A percentile compares a stretch with the other conserved stretches of the same genome.
phyloP scores from a whole-genome alignment of 2,113 vertebrate genomes.

The Prolemur simus region DNA sequence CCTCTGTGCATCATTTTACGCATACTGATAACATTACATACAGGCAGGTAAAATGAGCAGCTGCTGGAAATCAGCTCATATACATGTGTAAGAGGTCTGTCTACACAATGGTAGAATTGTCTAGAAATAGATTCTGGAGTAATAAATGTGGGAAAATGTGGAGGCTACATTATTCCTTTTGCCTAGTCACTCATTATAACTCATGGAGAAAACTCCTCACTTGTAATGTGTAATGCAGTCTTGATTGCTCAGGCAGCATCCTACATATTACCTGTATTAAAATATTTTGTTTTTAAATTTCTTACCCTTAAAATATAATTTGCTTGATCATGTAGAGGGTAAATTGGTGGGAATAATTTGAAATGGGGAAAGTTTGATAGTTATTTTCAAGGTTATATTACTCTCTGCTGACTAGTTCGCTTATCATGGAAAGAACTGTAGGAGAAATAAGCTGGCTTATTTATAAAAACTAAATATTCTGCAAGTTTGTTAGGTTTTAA shows the following conservation, averaged over 20 bases:
- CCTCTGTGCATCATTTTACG: neutral
- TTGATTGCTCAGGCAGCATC: neutral
- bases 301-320: neutral
- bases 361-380: neutral
- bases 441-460: neutral
- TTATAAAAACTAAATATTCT: neutral
- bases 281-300: neutral
- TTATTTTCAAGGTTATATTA: neutral
- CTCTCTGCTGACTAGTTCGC: neutral
- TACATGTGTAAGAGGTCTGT: neutral
- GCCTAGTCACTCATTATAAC: neutral
- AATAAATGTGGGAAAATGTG: neutral
- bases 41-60: neutral
- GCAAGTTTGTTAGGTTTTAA: neutral
- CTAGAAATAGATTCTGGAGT: neutral
- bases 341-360: neutral
- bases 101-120: neutral
- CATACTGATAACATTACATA: neutral
- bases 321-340: neutral
- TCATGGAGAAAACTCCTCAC: neutral
- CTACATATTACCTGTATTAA: neutral
- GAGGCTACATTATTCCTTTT: neutral
- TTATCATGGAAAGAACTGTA: neutral
- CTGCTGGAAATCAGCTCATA: neutral
- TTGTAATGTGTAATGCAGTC: neutral